Evolutionary conservation across 2,888 invertebrate species (phyloP), one percentile per base, ranked within the genome.

Genomic region (Callosobruchus maculatus): DNA sequence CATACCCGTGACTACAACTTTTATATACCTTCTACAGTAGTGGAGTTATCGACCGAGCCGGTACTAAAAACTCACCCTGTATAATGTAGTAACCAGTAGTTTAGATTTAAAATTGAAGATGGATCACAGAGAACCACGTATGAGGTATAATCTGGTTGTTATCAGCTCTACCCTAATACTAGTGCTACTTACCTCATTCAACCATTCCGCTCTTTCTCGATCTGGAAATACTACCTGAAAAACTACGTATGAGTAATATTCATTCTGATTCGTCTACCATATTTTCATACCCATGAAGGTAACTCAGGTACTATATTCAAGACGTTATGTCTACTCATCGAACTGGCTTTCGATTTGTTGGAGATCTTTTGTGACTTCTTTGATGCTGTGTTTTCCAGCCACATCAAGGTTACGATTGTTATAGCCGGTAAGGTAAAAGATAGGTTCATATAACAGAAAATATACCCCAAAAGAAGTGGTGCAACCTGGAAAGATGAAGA

Each of bases 171-270:
- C n/a, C n/a, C n/a, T n/a, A n/a, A n/a, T n/a, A n/a, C n/a, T n/a
- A n/a, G n/a, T n/a, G n/a, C n/a, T 73, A 13, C 18, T 22, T 80
- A 83, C 83, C 77, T 83, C 82, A 72, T 84, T 84, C 66, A 84
- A 74, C 84, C 84, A 84, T 76, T 84, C 84, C 7, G 84, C 84
- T 68, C 83, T 77, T 76, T 84, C 84, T 73, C 82, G 79, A 77
- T 84, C 84, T 21, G 84, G 84, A 77, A 83, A 84, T 71, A 79
- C 81, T 5, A 84, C 82, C 84, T 83, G 72, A 73, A 81, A 79
- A 72, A 77, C n/a, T 7, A 84, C 82, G 82, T 83, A 73, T 73
- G 81, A 78, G 71, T 77, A 20, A 73, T 76, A 73, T 71, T 13
- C 31, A 70, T 68, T 21, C 20, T 71, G 30, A 67, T 31, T 22